Base-by-base conservation (phyloP, 23 tunicate genomes). In the Ascidia mentula region DNA sequence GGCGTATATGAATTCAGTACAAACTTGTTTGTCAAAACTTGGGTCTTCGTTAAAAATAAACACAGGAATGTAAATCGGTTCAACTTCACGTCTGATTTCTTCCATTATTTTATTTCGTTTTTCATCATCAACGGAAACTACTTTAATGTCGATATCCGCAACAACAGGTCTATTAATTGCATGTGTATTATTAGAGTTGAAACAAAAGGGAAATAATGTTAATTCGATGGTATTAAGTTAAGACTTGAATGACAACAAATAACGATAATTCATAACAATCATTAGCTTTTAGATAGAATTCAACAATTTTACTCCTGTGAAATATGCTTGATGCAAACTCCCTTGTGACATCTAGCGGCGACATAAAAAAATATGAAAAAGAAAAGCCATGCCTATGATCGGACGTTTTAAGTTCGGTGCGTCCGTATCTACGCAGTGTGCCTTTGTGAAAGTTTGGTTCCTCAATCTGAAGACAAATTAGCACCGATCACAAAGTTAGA, bases 401-500 rank as follows among this genome's bases (percentile, higher is more conserved):
- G 32, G 98, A 93, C 0, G 93, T 88, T 73, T 93, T 93, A 4
- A 93, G 33, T 38, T 93, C 98, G 20, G 88, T 89, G 38, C 92
- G 73, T 24, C 69, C 75, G 78, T 93, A 93, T 45, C 37, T 39
- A 2, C 76, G 36, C 38, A 93, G 37, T 0, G 75, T 80, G 34
- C 88, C 98, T 36, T 22, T 22, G 34, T 59, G 45, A 30, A 38
- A 74, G 22, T 69, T 69, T 26, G 38, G 13, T 40, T 77, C 72
- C 45, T 46, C 78, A 12, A 37, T 69, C 77, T 42, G 69, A 12
- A 65, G 69, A 45, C 15, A 17, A 39, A 15, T 12, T 42, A 42
- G 53, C n/a, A n/a, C n/a, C n/a, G n/a, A n/a, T n/a, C n/a, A n/a
- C n/a, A n/a, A n/a, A n/a, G n/a, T n/a, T n/a, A n/a, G n/a, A n/a